Conservation (phyloP, 1,140 invertebrate species). For the Berghia stephanieae region DNA sequence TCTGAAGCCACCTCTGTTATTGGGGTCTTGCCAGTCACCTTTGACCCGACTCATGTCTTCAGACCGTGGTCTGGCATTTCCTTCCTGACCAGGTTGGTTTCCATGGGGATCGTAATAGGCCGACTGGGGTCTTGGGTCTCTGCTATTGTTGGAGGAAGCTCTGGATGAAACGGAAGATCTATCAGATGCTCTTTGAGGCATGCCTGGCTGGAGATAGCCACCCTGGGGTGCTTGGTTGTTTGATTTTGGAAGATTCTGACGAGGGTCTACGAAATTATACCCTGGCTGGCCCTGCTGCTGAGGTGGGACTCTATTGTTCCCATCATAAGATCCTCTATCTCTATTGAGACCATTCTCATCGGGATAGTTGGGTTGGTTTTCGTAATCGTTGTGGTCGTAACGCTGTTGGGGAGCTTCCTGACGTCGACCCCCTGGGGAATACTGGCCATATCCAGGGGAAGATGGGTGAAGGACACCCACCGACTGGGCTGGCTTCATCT, state of each 20-base stretch:
- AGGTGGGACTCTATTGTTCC: neutral
- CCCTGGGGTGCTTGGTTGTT: conserved; percentile 22
- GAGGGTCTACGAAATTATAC: conserved; percentile 22
- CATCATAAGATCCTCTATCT: neutral
- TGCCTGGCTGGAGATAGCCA: conserved; percentile 23
- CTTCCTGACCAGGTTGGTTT: conserved; percentile 26
- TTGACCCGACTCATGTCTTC: conserved; percentile 53
- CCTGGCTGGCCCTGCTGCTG: neutral
- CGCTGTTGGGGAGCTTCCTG: too few species aligned
- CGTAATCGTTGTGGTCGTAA: conserved; percentile 51
- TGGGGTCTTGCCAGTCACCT: conserved; percentile 53
- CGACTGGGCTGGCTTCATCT: conserved; percentile 53
- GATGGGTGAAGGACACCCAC: conserved; percentile 49
- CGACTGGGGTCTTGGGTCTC: conserved; percentile 55
- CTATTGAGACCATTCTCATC: too few species aligned
- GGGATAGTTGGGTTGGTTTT: conserved; percentile 50
- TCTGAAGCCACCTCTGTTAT: conserved; percentile 24
- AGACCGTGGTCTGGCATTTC: conserved; percentile 47
- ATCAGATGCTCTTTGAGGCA: conserved; percentile 33
- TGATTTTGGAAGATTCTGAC: conserved; percentile 19
- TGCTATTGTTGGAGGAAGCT: conserved; percentile 42
- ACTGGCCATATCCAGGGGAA: conserved; percentile 44
- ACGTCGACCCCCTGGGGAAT: conserved; percentile 38
- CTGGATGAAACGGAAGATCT: conserved; percentile 43
- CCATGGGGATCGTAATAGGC: conserved; percentile 50